A percentile compares a stretch with the other conserved stretches of the same genome.
Evolutionary conservation across 2,797 vertebrate species (phyloP).

Genomic region (Sorex maritimensis): DNA sequence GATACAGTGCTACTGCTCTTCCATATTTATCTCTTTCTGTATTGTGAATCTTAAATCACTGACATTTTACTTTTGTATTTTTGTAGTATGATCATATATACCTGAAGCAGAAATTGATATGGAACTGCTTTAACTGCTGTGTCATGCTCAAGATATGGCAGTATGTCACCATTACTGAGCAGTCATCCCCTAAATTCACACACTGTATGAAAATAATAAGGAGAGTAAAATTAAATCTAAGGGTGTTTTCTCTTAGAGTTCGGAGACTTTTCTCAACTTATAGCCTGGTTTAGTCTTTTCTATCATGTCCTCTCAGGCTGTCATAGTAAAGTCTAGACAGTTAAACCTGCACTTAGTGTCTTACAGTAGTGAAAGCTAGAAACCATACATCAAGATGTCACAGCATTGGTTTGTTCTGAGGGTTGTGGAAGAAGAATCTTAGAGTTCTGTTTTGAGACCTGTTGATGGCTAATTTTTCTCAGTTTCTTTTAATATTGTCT

Average conservation of each 20-base stretch:
- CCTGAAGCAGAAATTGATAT: neutral
- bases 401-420: neutral
- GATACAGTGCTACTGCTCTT: no score
- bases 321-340: neutral
- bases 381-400: neutral
- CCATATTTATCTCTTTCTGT: neutral
- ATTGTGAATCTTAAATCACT: neutral
- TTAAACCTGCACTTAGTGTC: neutral
- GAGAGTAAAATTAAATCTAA: slow-evolving; percentile 35
- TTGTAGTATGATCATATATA: neutral
- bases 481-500: neutral
- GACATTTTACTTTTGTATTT: slow-evolving; percentile 4
- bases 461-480: neutral
- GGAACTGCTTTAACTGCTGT: neutral
- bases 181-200: neutral
- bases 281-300: neutral
- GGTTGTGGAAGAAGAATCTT: neutral
- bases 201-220: neutral
- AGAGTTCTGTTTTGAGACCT: neutral
- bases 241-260: neutral
- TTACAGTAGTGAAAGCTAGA: neutral
- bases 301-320: neutral
- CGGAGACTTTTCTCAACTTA: slow-evolving; percentile 12
- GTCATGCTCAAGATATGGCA: neutral
- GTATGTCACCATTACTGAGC: neutral